Base-by-base conservation (phyloP, 2,113 vertebrate species). In the Athene noctua region DNA sequence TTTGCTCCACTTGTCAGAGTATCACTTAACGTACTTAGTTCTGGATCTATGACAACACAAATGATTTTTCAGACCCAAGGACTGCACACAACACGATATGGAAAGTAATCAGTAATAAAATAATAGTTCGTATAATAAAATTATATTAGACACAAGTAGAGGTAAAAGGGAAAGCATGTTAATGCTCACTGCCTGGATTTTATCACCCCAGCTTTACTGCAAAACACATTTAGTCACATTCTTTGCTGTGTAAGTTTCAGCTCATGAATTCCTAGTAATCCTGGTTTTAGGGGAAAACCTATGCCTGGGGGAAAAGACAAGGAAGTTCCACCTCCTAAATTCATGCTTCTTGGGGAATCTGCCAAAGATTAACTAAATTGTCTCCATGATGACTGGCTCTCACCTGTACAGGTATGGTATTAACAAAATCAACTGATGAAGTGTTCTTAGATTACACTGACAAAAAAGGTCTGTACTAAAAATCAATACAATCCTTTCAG, bases 141-240 rank as follows among this genome's bases (percentile, higher is more conserved):
- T 94, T 91, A 90, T 94, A 96, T 88, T 91, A 91, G 91, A 94
- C 81, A 85, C 81, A 62, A 91, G 89, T 22, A 91, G 95, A 91
- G 91, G 91, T 80, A 97, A 96, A 97, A 96, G 78, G 71, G 84
- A 96, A 97, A 96, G 84, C 89, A 97, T 67, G 92, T 90, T 96
- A 97, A 97, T 96, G 90, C 91, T 96, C 70, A 15, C 95, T 95
- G 95, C 92, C 95, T 97, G 92, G 92, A 94, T 94, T 96, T 96
- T 97, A 97, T 96, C 95, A 96, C 94, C 94, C 84, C 47, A 66
- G 91, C 91, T 94, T 95, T 97, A 95, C 92, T 97, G 96, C 89
- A 97, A 97, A 97, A 97, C 92, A 97, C 92, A 97, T 95, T 97
- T 94, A 96, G 93, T 82, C 94, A 95, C 91, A 95, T 97, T 96